Conservation (phyloP, 2,888 invertebrate genomes). For the Synanthedon tipuliformis region DNA sequence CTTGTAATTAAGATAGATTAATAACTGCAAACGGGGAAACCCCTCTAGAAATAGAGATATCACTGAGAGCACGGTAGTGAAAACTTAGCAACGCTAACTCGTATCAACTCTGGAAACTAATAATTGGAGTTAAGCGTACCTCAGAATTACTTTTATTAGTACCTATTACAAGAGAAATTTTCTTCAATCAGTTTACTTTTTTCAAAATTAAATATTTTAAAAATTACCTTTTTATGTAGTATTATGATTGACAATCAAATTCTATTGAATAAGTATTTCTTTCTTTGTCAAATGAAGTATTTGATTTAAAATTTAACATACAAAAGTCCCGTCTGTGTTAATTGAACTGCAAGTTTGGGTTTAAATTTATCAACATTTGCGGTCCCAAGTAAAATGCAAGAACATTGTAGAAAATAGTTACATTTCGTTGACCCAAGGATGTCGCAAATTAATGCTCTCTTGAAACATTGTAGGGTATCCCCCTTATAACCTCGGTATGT, state of each 20-base stretch:
- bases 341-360: too few relatives aligned
- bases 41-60: slow-evolving; percentile 52
- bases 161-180: too few relatives aligned
- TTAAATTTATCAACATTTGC: too few relatives aligned
- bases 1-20: slow-evolving; percentile 32
- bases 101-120: slow-evolving; percentile 25
- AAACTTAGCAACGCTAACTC: slow-evolving; percentile 65
- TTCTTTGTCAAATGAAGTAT: too few relatives aligned
- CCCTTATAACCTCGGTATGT: background rate
- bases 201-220: too few relatives aligned
- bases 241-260: too few relatives aligned
- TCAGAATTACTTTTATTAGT: too few relatives aligned
- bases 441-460: slow-evolving; percentile 14
- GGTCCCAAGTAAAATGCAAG: background rate
- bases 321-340: too few relatives aligned
- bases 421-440: slow-evolving; percentile 9
- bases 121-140: background rate
- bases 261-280: too few relatives aligned
- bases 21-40: slow-evolving; percentile 44
- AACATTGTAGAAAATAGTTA: background rate
- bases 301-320: too few relatives aligned
- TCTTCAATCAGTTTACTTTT: too few relatives aligned
- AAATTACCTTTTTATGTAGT: too few relatives aligned
- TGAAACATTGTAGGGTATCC: slow-evolving; percentile 8
- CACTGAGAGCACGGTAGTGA: slow-evolving; percentile 42